Evolutionary conservation across 1,140 invertebrate species (phyloP).

Genomic region (Leptopilina clavipes): DNA sequence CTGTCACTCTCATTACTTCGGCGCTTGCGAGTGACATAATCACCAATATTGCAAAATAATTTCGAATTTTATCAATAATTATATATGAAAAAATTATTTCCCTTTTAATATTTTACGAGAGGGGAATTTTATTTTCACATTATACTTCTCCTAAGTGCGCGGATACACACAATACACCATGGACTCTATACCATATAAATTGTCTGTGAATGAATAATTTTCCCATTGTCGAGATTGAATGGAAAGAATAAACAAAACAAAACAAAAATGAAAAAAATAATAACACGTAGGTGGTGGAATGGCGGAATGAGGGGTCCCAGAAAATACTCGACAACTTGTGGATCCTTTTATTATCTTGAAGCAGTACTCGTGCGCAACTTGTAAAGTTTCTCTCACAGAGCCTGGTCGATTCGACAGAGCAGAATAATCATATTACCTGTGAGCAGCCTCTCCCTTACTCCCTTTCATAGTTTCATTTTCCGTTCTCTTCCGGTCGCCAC

Average conservation of each 20-base stretch:
- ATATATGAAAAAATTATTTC: no score
- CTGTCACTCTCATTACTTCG: no score
- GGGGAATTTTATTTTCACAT: no score
- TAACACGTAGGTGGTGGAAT: constrained; percentile 14
- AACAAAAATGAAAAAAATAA: neutral
- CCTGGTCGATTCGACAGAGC: constrained; percentile 57
- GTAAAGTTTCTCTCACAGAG: constrained; percentile 61
- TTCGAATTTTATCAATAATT: no score
- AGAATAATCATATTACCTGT: constrained; percentile 67
- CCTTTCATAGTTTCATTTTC: constrained; percentile 41
- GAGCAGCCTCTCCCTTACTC: constrained; percentile 37
- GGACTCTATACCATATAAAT: no score
- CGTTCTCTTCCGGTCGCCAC: constrained; percentile 38
- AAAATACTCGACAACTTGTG: constrained; percentile 65
- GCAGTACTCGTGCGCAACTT: constrained; percentile 64
- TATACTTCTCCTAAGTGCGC: no score
- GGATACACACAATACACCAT: no score
- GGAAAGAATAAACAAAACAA: neutral
- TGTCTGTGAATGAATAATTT: neutral
- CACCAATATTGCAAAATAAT: no score
- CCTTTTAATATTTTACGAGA: no score
- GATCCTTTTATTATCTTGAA: constrained; percentile 69
- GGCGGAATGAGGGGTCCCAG: constrained; percentile 36
- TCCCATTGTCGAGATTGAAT: neutral
- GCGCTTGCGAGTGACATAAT: no score